Conservation (phyloP, 2,888 invertebrate species). For the Eilema sororculum region DNA sequence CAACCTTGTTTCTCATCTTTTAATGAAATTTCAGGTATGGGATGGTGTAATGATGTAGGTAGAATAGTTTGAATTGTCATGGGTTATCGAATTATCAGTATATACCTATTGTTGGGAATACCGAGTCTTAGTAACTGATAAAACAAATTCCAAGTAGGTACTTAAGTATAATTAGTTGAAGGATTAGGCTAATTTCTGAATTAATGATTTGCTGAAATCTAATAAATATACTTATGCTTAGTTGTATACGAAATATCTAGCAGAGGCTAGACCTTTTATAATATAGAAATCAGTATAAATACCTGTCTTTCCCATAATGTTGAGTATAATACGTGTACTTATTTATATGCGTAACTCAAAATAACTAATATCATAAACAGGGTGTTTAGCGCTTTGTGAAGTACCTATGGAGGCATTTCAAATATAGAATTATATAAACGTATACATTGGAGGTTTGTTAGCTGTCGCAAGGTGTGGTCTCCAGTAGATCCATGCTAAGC, state of each 20-base stretch:
- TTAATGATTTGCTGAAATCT: not conserved
- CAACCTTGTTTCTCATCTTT: not conserved
- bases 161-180: not conserved
- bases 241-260: not conserved
- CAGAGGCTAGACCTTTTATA: too few relatives aligned
- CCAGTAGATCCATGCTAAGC: slow-evolving; percentile 68
- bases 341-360: not conserved
- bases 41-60: not conserved
- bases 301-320: not conserved
- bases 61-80: not conserved
- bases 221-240: not conserved
- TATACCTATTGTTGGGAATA: not conserved
- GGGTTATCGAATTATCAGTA: not conserved
- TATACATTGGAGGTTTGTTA: slow-evolving; percentile 22
- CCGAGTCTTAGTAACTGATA: not conserved
- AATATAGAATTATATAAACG: slow-evolving; percentile 8
- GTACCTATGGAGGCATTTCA: not conserved
- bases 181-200: not conserved
- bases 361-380: not conserved
- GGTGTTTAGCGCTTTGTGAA: not conserved
- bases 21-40: not conserved
- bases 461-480: slow-evolving; percentile 74
- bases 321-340: not conserved
- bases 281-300: too few relatives aligned
- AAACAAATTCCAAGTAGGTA: not conserved